Conservation (phyloP, 2,888 invertebrate species). For the Neoaliturus tenellus region DNA sequence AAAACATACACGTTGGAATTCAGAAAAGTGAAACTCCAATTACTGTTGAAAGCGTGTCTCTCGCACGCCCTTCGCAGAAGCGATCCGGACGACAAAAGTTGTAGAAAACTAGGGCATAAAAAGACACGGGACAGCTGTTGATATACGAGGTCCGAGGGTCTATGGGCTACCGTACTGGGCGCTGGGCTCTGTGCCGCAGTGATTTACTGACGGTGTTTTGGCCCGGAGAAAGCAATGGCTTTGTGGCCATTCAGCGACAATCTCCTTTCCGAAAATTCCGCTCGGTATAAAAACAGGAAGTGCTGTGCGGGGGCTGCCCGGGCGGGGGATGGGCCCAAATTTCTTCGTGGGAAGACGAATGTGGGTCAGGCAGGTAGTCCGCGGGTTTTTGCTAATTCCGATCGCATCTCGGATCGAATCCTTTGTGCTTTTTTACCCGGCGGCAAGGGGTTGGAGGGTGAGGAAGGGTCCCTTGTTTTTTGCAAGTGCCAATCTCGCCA, state of each 20-base stretch:
- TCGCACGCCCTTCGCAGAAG: not conserved
- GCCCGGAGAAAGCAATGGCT: constrained; percentile 16
- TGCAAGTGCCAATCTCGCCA: constrained; percentile 39
- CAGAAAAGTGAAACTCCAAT: not conserved
- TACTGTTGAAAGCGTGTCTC: not conserved
- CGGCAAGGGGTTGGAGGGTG: constrained; percentile 36
- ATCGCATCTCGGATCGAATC: not conserved
- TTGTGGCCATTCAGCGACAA: constrained; percentile 31
- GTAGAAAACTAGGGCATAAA: constrained; percentile 17
- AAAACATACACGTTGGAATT: not conserved
- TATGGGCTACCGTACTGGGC: constrained; percentile 4
- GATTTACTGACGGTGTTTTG: constrained; percentile 19
- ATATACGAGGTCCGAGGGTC: not conserved
- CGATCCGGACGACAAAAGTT: not conserved
- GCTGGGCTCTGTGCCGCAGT: no score
- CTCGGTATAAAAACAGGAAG: constrained; percentile 52
- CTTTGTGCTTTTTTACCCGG: constrained; percentile 38
- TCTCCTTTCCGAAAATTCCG: constrained; percentile 20
- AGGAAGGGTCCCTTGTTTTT: constrained; percentile 37
- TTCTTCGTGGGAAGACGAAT: constrained; percentile 42
- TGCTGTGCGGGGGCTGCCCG: constrained; percentile 27
- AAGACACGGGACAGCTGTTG: not conserved
- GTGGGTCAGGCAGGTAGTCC: constrained; percentile 51
- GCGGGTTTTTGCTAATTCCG: constrained; percentile 38
- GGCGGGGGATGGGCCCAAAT: not conserved